Evolutionary conservation across 2,797 vertebrate genomes (phyloP), one percentile per base, ranked within the genome.

Genomic region (Acropternis orthonyx): DNA sequence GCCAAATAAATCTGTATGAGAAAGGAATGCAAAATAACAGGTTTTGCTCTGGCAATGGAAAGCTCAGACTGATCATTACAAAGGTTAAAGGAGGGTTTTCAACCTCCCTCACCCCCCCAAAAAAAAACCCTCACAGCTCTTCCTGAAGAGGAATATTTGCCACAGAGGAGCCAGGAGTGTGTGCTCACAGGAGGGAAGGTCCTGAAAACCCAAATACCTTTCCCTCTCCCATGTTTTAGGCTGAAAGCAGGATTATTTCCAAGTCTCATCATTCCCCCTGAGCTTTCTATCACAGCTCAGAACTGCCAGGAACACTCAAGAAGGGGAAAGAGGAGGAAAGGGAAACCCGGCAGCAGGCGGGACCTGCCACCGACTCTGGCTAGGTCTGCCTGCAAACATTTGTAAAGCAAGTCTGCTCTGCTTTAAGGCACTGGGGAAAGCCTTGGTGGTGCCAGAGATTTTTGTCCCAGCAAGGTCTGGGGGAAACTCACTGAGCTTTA

Each of bases 121-220:
- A n/a, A n/a, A 14, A 3, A 11, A 9, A 62, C 12, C 27, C 14
- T 72, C 62, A 34, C 36, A 37, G 24, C 8, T 55, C 62, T 48
- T 48, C 37, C 67, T 55, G 16, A 22, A 7, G 9, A 28, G 28
- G 30, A 5, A 6, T 12, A 8, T 36, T 20, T 52, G 9, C 12
- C 1, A 0, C 30, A 4, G 62, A 36, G 28, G 30, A 79, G 52
- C 28, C 4, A 13, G 77, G 61, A 43, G 9, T 1, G 0, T 4
- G 17, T 7, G 55, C 51, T 1, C 1, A 18, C 34, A 10, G 9
- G 39, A 56, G 28, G 59, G 26, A 24, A 34, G 28, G 49, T 6
- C 8, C 4, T 16, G 9, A 49, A 67, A 66, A 20, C 20, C 55
- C n/a, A 2, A 21, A 32, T 20, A 18, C 22, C 10, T 43, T 80